Evolutionary conservation across 2,113 vertebrate species (phyloP).

Genomic region (Chloropsis cyanopogon): DNA sequence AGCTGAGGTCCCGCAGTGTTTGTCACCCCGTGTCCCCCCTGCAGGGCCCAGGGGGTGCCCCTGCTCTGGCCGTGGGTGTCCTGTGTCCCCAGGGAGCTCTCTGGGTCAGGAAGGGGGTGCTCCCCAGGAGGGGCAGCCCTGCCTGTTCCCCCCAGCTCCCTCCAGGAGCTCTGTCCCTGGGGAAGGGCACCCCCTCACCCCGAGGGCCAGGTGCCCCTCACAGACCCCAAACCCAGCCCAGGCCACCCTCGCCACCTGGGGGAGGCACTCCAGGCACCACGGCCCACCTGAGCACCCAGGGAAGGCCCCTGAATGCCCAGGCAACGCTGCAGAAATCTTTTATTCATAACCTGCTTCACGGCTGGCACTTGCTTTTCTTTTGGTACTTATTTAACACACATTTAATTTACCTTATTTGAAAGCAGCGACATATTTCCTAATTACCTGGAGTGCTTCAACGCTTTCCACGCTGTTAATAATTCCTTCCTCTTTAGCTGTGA

Average conservation of each 20-base stretch:
- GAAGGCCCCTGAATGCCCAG: background rate
- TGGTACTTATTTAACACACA: background rate
- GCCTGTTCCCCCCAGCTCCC: background rate
- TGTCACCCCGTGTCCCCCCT: no score
- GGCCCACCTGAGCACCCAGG: background rate
- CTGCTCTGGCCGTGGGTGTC: no score
- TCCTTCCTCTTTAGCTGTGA: background rate
- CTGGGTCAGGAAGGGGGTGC: background rate
- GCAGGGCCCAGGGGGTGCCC: no score
- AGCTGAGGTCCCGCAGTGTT: fast-evolving
- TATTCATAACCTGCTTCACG: background rate
- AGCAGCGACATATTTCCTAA: background rate
- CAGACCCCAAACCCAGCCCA: background rate
- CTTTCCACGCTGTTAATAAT: background rate
- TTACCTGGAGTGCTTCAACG: background rate
- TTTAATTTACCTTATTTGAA: conserved; percentile 21
- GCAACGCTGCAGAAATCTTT: background rate
- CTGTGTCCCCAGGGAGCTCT: no score
- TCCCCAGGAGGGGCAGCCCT: background rate
- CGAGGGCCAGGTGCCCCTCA: fast-evolving
- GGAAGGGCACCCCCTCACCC: fast-evolving
- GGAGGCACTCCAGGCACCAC: background rate
- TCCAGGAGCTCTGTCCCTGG: background rate
- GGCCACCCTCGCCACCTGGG: fast-evolving
- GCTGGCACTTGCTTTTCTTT: conserved; percentile 7